Conservation (phyloP, 2,888 invertebrate genomes). For the Myopa testacea region DNA sequence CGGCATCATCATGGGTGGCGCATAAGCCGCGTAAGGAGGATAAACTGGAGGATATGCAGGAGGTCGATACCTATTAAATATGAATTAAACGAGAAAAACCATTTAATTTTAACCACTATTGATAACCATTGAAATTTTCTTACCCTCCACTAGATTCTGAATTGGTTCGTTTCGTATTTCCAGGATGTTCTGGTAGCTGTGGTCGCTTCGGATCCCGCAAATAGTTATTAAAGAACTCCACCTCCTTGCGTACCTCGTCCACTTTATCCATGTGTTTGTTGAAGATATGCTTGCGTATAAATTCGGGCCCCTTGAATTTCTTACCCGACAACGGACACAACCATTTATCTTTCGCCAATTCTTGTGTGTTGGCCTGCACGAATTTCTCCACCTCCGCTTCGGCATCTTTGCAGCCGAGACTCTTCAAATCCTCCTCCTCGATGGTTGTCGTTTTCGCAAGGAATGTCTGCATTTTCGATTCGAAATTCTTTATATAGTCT, state of each 20-base stretch:
- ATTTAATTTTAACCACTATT: neutral
- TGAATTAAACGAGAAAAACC: neutral
- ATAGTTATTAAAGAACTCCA: slow-evolving; percentile 98
- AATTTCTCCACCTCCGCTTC: slow-evolving; percentile 84
- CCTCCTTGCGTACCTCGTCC: slow-evolving; percentile 96
- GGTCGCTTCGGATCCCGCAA: slow-evolving; percentile 93
- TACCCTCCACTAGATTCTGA: slow-evolving; percentile 55
- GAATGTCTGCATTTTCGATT: slow-evolving; percentile 91
- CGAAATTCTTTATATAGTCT: slow-evolving; percentile 84
- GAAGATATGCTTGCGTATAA: slow-evolving; percentile 97
- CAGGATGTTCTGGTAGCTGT: slow-evolving; percentile 88
- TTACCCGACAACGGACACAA: slow-evolving; percentile 98
- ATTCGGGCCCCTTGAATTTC: slow-evolving; percentile 99
- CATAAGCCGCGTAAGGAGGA: slow-evolving; percentile 70
- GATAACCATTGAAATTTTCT: neutral
- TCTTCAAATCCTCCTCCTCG: slow-evolving; percentile 84
- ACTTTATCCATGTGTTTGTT: slow-evolving; percentile 98
- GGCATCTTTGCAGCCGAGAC: slow-evolving; percentile 85
- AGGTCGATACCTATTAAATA: slow-evolving; percentile 57
- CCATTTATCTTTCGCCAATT: slow-evolving; percentile 98
- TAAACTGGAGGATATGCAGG: slow-evolving; percentile 66
- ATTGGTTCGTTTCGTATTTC: slow-evolving; percentile 63
- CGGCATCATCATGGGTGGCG: slow-evolving; percentile 69
- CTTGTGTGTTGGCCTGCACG: slow-evolving; percentile 94
- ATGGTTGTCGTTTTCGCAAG: slow-evolving; percentile 80